Percentiles rank a stretch among this genome's conserved stretches.
Conservation (phyloP, 2,113 vertebrate species). For the Ochotona princeps region DNA sequence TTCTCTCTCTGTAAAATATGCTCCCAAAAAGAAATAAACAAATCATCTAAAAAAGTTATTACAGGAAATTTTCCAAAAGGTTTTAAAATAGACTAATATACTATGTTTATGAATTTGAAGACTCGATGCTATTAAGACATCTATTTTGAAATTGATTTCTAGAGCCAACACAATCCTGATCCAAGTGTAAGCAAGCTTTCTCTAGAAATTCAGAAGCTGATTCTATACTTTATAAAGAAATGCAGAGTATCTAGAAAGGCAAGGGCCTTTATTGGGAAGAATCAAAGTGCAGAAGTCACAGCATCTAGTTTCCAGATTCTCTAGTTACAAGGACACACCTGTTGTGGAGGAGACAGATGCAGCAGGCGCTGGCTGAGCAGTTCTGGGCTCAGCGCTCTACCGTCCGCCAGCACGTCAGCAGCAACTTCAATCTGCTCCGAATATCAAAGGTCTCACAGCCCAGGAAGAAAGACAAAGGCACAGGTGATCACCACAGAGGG, state of each 20-base stretch:
- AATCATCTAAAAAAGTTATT: background rate
- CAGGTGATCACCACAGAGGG: background rate
- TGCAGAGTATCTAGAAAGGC: background rate
- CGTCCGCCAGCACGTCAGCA: background rate
- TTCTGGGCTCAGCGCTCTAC: background rate
- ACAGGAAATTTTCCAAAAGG: background rate
- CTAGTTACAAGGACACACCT: background rate
- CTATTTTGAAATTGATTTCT: slow-evolving; percentile 6
- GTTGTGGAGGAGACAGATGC: background rate
- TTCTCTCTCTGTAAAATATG: too few relatives aligned
- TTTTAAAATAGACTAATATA: slow-evolving; percentile 2
- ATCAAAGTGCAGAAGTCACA: background rate
- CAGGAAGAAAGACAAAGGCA: background rate
- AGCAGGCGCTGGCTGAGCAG: background rate
- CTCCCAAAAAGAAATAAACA: too few relatives aligned
- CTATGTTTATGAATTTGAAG: background rate
- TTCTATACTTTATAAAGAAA: background rate
- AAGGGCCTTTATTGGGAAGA: background rate
- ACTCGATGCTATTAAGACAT: background rate
- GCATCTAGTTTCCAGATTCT: background rate
- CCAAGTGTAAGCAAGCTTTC: background rate
- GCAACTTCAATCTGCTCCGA: background rate
- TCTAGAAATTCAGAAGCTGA: background rate
- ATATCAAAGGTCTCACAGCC: background rate
- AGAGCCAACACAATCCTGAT: background rate